Evolutionary conservation across 35 echinoderm and acorn worm species (phyloP), one percentile per base, ranked within the genome.

Genomic region (Heliocidaris erythrogramma): DNA sequence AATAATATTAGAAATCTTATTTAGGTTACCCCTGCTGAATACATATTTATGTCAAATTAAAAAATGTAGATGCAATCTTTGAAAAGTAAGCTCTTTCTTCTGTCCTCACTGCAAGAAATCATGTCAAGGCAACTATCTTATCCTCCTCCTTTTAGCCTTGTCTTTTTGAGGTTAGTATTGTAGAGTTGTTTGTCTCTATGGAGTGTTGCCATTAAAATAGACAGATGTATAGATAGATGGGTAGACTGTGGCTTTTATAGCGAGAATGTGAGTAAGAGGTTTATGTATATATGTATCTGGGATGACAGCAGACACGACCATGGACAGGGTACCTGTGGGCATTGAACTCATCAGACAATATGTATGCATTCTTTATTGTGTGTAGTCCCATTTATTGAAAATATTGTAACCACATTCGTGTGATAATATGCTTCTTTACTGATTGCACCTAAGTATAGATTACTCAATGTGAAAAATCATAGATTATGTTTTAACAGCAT

Each of bases 231-330:
- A 18, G 27, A 78, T 78, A n/a, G 65, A 78, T 78, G 65, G 65
- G 65, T 78, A 78, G 27, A 78, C 21, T 78, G 21, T 78, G 65
- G 65, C 65, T 78, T 78, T 78, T 78, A 78, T 78, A 24, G 65
- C 21, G 65, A 78, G 65, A n/a, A 78, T 29, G 65, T 78, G 65
- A 78, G 65, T 78, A 78, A 78, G 65, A 78, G 65, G n/a, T 78
- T 27, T 78, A 78, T 78, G 65, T n/a, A 78, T 78, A 27, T 78
- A 78, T 78, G 65, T n/a, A 78, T 78, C 65, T 78, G 6, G 65
- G 65, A 18, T 78, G 65, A 78, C 65, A 78, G 65, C 65, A 27
- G 21, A 78, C 21, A 0, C 18, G 65, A 78, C 35, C 65, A 78
- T 78, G 65, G 21, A 78, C 27, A 24, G 65, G 65, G 21, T 78